Evolutionary conservation across 2,888 invertebrate species (phyloP), one percentile per base, ranked within the genome.

Genomic region (Sarcophaga rosellei): DNA sequence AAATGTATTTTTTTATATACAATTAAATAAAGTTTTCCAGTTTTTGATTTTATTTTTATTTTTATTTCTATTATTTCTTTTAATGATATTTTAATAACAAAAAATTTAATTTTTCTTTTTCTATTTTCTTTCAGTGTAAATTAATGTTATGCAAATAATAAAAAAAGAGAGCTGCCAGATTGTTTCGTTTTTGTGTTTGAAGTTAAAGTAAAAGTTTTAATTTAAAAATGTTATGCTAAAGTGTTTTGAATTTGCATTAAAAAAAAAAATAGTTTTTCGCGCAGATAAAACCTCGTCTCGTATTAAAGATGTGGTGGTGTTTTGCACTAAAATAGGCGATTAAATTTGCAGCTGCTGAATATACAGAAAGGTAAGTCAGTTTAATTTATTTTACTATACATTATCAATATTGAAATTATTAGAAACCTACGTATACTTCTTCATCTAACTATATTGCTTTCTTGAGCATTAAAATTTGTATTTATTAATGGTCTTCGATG

Each of bases 51-150:
- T 77, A 21, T 17, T 62, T 75, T 45, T 12, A 35, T 25, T 20
- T 57, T 69, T 75, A 62, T n/a, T 57, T 44, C 53, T 21, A 35
- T 10, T 35, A 10, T 35, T 35, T 35, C 6, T 35, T 2, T 35
- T 35, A 35, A 35, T 35, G 2, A 35, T 10, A 10, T 35, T 35
- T 35, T 10, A 35, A 35, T 35, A 35, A 35, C 35, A 35, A 35
- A 4, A 68, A n/a, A 23, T 53, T 4, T 63, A 69, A 65, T 65
- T 1, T 72, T 74, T 25, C 3, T 12, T 66, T 17, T 63, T 73
- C 66, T 66, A 2, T 47, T 84, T 80, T 84, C 68, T 84, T 84
- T 61, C 75, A 84, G 84, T 84, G 84, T 84, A 80, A 80, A 80
- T 70, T 74, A 15, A 35, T 35, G 17, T 62, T 57, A 44, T 70